These are phyloP conservation scores for Zenarchopterus dispar DNA, from an alignment of 2,797 vertebrate genomes.

Conservation along the genomic window DNA sequence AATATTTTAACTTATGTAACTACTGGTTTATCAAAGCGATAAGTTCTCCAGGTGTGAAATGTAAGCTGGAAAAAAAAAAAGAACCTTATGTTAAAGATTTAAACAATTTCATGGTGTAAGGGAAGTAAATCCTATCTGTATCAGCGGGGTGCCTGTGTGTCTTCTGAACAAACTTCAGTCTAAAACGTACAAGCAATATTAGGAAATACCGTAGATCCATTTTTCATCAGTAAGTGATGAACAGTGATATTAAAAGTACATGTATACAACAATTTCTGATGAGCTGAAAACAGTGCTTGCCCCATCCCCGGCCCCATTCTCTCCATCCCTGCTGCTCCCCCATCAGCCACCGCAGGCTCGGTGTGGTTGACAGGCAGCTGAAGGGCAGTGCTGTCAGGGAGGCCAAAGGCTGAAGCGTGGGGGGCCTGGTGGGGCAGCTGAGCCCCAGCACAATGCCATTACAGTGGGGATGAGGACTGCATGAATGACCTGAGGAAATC, in stretches of 20 bases:
- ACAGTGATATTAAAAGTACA: neutral
- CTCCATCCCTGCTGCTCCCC: slow-evolving; percentile 26
- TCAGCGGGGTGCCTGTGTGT: neutral
- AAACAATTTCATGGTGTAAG: slow-evolving; percentile 14
- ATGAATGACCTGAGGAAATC: slow-evolving; percentile 86
- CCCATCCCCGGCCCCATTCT: slow-evolving; percentile 26
- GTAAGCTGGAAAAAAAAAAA: slow-evolving; percentile 11
- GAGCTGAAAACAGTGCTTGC: slow-evolving; percentile 8
- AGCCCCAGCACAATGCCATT: slow-evolving; percentile 77
- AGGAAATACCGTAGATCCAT: no score
- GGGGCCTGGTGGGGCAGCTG: slow-evolving; percentile 65
- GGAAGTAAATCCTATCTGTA: neutral
- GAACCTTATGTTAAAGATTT: slow-evolving; percentile 7
- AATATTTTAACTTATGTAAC: slow-evolving; percentile 13
- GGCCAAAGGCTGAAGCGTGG: slow-evolving; percentile 68
- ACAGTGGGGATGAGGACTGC: slow-evolving; percentile 78
- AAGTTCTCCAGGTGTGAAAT: neutral
- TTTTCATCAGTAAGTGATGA: no score
- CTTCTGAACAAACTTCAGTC: neutral
- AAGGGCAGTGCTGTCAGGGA: slow-evolving; percentile 71
- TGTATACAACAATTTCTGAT: neutral
- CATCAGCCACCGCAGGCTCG: slow-evolving; percentile 27
- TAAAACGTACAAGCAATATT: neutral
- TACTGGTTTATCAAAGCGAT: slow-evolving; percentile 11
- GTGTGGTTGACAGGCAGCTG: slow-evolving; percentile 71